Percentiles rank a stretch among this genome's conserved stretches.
phyloP scores from a whole-genome alignment of 2,113 vertebrate species.

The Numida meleagris region DNA sequence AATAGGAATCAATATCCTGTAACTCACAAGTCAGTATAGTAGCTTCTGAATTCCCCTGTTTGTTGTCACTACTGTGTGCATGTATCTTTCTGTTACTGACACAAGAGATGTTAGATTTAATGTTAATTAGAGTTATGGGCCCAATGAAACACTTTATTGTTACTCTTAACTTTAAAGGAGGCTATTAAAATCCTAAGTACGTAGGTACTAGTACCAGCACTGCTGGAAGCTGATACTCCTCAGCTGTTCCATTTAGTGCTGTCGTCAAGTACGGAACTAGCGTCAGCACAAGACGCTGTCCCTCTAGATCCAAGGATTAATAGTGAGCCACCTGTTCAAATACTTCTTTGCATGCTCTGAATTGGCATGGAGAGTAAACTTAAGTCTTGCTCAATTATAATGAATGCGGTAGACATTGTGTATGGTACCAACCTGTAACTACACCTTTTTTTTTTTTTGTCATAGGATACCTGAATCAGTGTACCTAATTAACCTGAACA shows the following conservation, averaged over 20 bases:
- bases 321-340: neutral
- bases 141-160: neutral
- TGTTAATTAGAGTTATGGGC: conserved; percentile 24
- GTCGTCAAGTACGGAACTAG: neutral
- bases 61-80: conserved; percentile 55
- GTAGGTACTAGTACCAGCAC: neutral
- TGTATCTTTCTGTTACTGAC: conserved; percentile 19
- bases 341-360: neutral
- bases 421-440: neutral
- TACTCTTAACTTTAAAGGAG: neutral
- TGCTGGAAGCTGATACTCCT: neutral
- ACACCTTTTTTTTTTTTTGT: neutral
- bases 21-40: conserved; percentile 29
- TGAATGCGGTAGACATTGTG: neutral
- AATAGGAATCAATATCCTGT: conserved; percentile 58
- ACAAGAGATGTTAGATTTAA: conserved; percentile 40
- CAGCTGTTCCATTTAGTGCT: neutral
- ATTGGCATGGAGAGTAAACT: neutral
- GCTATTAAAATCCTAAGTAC: neutral
- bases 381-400: neutral
- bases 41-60: conserved; percentile 32
- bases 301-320: neutral
- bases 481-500: neutral
- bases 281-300: neutral
- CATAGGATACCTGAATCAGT: neutral